phyloP scores from a whole-genome alignment of 2,797 vertebrate genomes.

The Neostethus bicornis region DNA sequence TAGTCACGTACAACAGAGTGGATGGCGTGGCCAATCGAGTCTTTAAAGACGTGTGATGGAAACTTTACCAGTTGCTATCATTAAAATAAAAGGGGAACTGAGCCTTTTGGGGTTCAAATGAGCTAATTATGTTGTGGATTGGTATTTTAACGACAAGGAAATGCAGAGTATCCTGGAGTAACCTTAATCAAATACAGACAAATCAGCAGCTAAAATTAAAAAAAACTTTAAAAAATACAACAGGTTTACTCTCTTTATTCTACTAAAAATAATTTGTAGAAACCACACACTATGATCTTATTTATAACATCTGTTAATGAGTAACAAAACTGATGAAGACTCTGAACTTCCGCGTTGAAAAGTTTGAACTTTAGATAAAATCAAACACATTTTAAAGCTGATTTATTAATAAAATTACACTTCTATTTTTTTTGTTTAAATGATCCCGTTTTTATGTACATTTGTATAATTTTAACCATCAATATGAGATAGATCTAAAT shows the following conservation, averaged over 20 bases:
- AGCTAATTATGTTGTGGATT: background rate
- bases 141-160: background rate
- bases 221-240: too few relatives aligned
- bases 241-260: too few relatives aligned
- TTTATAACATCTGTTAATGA: constrained; percentile 41
- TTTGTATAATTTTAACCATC: background rate
- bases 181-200: too few relatives aligned
- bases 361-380: too few relatives aligned
- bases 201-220: too few relatives aligned
- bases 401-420: too few relatives aligned
- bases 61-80: background rate
- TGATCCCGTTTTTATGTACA: background rate
- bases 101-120: background rate
- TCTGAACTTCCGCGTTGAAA: constrained; percentile 36
- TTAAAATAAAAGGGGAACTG: background rate
- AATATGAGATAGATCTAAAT: background rate
- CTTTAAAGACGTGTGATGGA: constrained; percentile 3
- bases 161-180: background rate
- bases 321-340: background rate
- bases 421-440: too few relatives aligned
- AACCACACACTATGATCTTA: too few relatives aligned
- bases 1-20: constrained; percentile 39
- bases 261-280: too few relatives aligned
- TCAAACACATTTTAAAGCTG: too few relatives aligned
- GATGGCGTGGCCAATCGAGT: background rate